A percentile compares a stretch with the other conserved stretches of the same genome.
Conservation (phyloP, 1,140 invertebrate genomes). For the Drosophila orosa region DNA sequence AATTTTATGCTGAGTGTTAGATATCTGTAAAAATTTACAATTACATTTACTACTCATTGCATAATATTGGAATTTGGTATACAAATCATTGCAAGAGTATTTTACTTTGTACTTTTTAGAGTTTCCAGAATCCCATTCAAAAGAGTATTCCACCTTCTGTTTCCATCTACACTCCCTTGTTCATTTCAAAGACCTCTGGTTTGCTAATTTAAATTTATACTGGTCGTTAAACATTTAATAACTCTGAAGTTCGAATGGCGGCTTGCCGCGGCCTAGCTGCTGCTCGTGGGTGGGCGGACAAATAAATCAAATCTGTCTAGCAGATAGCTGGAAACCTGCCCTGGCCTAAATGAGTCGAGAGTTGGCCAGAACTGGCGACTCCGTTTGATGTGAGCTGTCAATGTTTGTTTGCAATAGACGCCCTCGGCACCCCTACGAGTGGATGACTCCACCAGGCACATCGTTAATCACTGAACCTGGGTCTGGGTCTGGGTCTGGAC, state of each 20-base stretch:
- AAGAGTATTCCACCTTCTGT: slow-evolving; percentile 13
- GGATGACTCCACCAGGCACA: slow-evolving; percentile 31
- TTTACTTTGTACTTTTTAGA: background rate
- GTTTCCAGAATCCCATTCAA: background rate
- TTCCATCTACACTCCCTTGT: background rate
- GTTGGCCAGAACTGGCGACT: slow-evolving; percentile 30
- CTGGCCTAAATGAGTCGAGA: slow-evolving; percentile 18
- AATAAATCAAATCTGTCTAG: slow-evolving; percentile 75
- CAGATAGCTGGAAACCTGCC: slow-evolving; percentile 62
- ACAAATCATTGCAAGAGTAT: background rate
- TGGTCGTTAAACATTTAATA: slow-evolving; percentile 55
- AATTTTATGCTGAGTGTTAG: background rate
- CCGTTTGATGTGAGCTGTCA: slow-evolving; percentile 61
- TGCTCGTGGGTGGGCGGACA: slow-evolving; percentile 63
- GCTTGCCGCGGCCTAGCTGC: slow-evolving; percentile 30
- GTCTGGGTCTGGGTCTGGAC: slow-evolving; percentile 4
- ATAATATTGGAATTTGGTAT: background rate
- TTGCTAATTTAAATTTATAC: slow-evolving; percentile 63
- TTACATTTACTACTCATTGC: background rate
- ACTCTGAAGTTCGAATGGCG: slow-evolving; percentile 43
- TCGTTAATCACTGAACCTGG: slow-evolving; percentile 67
- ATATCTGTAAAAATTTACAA: background rate
- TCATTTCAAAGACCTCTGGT: slow-evolving; percentile 29
- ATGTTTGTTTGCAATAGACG: slow-evolving; percentile 55
- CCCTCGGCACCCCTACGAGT: slow-evolving; percentile 20